phyloP scores from a whole-genome alignment of 2,797 vertebrate genomes.

The Molossus alvarezi region DNA sequence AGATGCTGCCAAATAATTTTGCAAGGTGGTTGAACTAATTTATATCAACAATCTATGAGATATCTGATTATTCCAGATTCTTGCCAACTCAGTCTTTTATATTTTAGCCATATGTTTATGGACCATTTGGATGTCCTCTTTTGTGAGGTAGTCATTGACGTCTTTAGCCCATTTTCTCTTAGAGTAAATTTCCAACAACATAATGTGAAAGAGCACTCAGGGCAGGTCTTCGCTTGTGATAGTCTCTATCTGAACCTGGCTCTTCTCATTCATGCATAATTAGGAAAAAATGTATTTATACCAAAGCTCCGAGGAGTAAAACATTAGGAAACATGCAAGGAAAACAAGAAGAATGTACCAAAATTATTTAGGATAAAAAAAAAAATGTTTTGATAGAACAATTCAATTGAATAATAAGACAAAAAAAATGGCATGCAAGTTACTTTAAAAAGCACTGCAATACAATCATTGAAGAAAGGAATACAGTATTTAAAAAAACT shows the following conservation, averaged over 20 bases:
- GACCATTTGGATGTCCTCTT: neutral
- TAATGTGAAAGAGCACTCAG: neutral
- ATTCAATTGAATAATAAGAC: neutral
- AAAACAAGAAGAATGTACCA: neutral
- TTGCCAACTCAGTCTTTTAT: neutral
- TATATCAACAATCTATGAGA: neutral
- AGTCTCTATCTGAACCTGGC: neutral
- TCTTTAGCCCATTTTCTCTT: neutral
- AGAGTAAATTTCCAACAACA: neutral
- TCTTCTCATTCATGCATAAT: neutral
- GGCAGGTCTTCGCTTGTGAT: neutral
- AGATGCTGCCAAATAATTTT: neutral
- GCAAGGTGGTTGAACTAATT: neutral
- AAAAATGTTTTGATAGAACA: slow-evolving; percentile 10
- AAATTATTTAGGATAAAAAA: neutral
- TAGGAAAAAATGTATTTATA: neutral
- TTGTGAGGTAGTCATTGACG: neutral
- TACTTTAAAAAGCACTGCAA: neutral
- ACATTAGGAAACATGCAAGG: neutral
- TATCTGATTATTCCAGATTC: neutral
- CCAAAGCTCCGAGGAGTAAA: neutral
- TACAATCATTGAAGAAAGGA: slow-evolving; percentile 15
- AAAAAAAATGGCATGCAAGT: neutral
- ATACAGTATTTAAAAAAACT: neutral
- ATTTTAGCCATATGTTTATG: neutral